Evolutionary conservation across 1,140 invertebrate species (phyloP).

Genomic region (Scaptomyza graminum): DNA sequence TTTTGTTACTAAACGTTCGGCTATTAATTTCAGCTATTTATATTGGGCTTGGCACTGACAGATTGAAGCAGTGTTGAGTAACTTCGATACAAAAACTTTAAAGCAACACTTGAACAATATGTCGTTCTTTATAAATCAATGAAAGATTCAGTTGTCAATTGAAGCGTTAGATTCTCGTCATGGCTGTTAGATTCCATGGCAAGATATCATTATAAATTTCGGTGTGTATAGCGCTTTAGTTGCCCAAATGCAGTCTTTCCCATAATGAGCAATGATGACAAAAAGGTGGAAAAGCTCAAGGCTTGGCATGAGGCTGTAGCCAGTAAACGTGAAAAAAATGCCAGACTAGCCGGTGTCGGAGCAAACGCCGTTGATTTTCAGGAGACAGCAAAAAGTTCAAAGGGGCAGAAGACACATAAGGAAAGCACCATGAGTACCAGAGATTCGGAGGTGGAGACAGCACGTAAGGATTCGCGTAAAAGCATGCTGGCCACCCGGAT

Average conservation of each 20-base stretch:
- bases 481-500: slow-evolving; percentile 3
- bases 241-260: neutral
- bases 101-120: neutral
- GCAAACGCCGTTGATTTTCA: neutral
- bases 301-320: slow-evolving; percentile 11
- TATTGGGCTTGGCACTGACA: neutral
- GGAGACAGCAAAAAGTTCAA: neutral
- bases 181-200: neutral
- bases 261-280: neutral
- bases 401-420: neutral
- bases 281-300: neutral
- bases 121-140: neutral
- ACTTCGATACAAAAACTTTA: neutral
- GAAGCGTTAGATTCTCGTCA: neutral
- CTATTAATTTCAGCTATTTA: neutral
- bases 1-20: neutral
- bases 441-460: neutral
- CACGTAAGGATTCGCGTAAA: neutral
- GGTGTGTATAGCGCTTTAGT: neutral
- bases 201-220: neutral
- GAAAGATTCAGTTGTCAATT: neutral
- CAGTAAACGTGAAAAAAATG: slow-evolving; percentile 1
- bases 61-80: slow-evolving; percentile 9
- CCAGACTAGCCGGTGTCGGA: slow-evolving; percentile 8
- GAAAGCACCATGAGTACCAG: neutral